Evolutionary conservation across 2,797 vertebrate genomes (phyloP), one percentile per base, ranked within the genome.

Genomic region (Sebastes alutus): DNA sequence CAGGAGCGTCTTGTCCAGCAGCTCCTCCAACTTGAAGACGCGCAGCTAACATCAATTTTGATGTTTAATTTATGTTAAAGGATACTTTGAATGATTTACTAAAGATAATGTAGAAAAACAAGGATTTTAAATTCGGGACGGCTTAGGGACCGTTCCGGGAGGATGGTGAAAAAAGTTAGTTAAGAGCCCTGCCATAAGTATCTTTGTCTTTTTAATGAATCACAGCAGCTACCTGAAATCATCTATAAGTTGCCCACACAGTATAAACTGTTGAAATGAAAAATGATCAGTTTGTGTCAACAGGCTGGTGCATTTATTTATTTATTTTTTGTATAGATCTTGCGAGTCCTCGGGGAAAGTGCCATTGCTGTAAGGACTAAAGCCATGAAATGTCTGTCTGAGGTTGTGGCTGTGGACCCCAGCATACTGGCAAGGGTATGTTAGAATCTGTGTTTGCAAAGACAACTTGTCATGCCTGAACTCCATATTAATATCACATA

Each of bases 321-420:
- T 52, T 22, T 14, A 14, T 23, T 5, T 60, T 35, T 68, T 59
- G 23, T 52, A 63, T 20, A 94, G 98, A 99, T 99, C 94, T 96
- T 99, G 83, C 96, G 98, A 95, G 98, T 99, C 88, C 97, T 99
- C 93, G 98, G 98, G 87, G 98, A 99, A 96, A 99, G 97, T 94
- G 98, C 98, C 94, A 99, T 99, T 85, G 98, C 98, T 87, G 98
- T 99, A 86, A 96, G 98, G 96, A 99, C 98, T 95, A 99, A 99
- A 97, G 98, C 98, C 96, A 99, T 99, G 98, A 99, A 99, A 95
- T 99, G 98, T 97, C 92, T 99, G 84, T 99, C 98, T 90, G 98
- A 99, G 92, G 98, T 99, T 86, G 98, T 99, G 93, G 98, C 98
- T 82, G 98, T 99, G 87, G 98, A 99, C 79, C 98, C 98, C 93